Conservation (phyloP, 2,888 invertebrate species). For the Anoncus sp. region DNA sequence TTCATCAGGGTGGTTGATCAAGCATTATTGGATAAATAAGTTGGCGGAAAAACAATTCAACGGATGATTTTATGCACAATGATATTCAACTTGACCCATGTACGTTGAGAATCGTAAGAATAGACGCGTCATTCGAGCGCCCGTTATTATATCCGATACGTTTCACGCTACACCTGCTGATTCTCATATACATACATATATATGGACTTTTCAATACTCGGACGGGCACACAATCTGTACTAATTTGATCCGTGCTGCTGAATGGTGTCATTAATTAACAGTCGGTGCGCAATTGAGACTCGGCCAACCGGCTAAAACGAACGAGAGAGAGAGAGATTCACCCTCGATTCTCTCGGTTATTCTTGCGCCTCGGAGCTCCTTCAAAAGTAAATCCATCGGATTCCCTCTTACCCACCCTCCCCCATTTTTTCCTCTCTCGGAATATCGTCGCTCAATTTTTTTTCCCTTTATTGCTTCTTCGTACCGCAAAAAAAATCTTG, state of each 20-base stretch:
- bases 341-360: constrained; percentile 52
- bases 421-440: background rate
- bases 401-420: background rate
- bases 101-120: constrained; percentile 1
- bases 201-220: constrained; percentile 61
- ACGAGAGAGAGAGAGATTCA: constrained; percentile 27
- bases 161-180: constrained; percentile 70
- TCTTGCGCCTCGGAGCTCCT: constrained; percentile 46
- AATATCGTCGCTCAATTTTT: background rate
- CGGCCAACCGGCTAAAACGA: constrained; percentile 24
- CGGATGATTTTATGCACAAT: too few relatives aligned
- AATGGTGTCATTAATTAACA: constrained; percentile 77
- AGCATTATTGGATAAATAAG: too few relatives aligned
- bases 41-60: too few relatives aligned
- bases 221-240: constrained; percentile 71
- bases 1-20: too few relatives aligned
- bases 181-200: constrained; percentile 3
- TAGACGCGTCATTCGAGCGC: constrained; percentile 50
- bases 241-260: constrained; percentile 74
- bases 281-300: constrained; percentile 54
- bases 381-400: background rate
- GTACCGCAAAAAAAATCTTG: constrained; percentile 22
- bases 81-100: too few relatives aligned
- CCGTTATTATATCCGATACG: constrained; percentile 72
- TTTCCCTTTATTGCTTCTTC: background rate